Conservation (phyloP, 2,888 invertebrate genomes). For the Chymomyza procnemis region DNA sequence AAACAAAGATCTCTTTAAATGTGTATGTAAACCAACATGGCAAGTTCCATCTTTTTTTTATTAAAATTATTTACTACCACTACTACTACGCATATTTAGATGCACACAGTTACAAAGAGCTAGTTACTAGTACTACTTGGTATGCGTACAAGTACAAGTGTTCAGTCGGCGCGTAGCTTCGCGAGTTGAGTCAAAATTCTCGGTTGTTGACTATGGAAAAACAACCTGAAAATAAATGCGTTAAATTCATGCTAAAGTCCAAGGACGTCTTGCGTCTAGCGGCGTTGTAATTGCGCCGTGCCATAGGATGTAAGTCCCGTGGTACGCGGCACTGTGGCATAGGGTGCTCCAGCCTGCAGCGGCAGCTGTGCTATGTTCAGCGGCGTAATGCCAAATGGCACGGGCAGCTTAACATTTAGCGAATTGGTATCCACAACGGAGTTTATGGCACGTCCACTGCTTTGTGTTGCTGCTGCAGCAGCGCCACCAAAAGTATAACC, state of each 20-base stretch:
- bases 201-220: not conserved
- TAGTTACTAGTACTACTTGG: not conserved
- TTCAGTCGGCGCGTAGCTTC: constrained; percentile 9
- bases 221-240: not conserved
- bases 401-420: constrained; percentile 68
- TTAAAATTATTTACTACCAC: constrained; percentile 51
- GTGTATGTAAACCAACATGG: constrained; percentile 38
- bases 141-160: not conserved
- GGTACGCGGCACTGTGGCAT: constrained; percentile 61
- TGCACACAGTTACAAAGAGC: constrained; percentile 16
- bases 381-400: constrained; percentile 69
- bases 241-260: constrained; percentile 9
- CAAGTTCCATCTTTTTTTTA: constrained; percentile 45
- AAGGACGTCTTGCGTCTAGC: constrained; percentile 26
- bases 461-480: constrained; percentile 1
- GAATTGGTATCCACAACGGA: constrained; percentile 53
- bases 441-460: not conserved
- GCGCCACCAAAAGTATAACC: constrained; percentile 62
- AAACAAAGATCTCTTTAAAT: not conserved
- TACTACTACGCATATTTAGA: constrained; percentile 11
- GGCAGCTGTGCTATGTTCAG: constrained; percentile 70
- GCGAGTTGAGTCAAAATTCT: not conserved
- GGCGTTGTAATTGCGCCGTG: constrained; percentile 68
- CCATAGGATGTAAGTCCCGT: constrained; percentile 72
- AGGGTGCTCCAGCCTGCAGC: constrained; percentile 72